A percentile compares a stretch with the other conserved stretches of the same genome.
phyloP scores from a whole-genome alignment of 2,113 vertebrate genomes.

The Pelmatolapia mariae region DNA sequence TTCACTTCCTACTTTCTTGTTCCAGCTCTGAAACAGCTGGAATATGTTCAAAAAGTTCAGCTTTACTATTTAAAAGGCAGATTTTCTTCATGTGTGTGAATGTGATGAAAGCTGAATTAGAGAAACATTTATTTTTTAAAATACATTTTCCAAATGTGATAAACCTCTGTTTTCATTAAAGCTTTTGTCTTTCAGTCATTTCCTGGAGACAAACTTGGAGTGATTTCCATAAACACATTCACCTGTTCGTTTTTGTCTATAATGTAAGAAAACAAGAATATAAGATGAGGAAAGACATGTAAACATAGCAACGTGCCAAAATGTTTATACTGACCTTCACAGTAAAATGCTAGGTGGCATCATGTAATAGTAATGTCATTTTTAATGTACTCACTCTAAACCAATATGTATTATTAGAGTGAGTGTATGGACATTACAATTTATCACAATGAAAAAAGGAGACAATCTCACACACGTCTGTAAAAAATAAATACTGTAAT shows the following conservation, averaged over 20 bases:
- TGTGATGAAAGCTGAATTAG: too few relatives aligned
- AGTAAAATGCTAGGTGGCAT: too few relatives aligned
- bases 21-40: too few relatives aligned
- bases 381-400: not conserved
- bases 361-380: too few relatives aligned
- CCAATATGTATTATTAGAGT: not conserved
- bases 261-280: not conserved
- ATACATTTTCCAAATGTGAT: not conserved
- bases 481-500: too few relatives aligned
- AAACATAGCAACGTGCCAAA: not conserved
- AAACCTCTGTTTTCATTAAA: not conserved
- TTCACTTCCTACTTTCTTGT: too few relatives aligned
- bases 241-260: not conserved
- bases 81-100: too few relatives aligned
- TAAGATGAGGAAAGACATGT: not conserved
- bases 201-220: not conserved
- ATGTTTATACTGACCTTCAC: fast-evolving
- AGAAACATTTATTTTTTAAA: too few relatives aligned
- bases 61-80: too few relatives aligned
- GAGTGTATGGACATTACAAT: not conserved
- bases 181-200: not conserved
- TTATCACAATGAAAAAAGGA: not conserved
- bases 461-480: fast-evolving
- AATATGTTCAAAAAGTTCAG: too few relatives aligned
- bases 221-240: too few relatives aligned